Conservation (phyloP, 1,140 invertebrate species). For the Leptoteleia sp. region DNA sequence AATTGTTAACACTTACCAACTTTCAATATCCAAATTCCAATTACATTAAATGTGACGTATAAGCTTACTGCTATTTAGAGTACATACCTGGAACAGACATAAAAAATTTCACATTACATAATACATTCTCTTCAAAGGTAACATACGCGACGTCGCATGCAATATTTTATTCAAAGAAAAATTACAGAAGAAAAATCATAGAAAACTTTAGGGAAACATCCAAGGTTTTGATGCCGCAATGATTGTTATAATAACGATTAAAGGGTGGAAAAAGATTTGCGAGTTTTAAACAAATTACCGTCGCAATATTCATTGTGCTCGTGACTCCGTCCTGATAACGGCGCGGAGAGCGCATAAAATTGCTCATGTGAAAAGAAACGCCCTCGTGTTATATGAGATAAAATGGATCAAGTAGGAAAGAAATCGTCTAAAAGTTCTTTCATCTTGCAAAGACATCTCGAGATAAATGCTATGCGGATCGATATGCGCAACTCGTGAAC, state of each 20-base stretch:
- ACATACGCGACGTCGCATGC: no score
- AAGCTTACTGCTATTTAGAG: no score
- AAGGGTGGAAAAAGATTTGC: slow-evolving; percentile 2
- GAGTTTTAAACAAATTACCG: slow-evolving; percentile 11
- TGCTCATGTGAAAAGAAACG: slow-evolving; percentile 12
- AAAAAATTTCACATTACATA: no score
- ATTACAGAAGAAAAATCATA: no score
- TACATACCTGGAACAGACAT: slow-evolving; percentile 6
- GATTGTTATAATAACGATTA: no score
- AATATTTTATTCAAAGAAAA: no score
- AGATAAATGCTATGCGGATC: slow-evolving; percentile 57
- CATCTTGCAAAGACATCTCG: slow-evolving; percentile 47
- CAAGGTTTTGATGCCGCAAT: no score
- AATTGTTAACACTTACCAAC: no score
- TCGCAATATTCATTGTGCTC: slow-evolving; percentile 25
- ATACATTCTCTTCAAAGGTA: no score
- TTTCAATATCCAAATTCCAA: no score
- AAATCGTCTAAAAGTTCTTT: slow-evolving; percentile 55
- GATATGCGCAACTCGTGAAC: slow-evolving; percentile 48
- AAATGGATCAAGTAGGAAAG: slow-evolving; percentile 46
- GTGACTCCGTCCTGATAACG: slow-evolving; percentile 23
- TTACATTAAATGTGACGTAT: no score
- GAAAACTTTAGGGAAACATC: no score
- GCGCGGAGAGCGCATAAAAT: slow-evolving; percentile 1
- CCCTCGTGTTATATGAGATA: slow-evolving; percentile 17